Conservation (phyloP, 2,888 invertebrate genomes). For the Drosophila pseudotakahashii region DNA sequence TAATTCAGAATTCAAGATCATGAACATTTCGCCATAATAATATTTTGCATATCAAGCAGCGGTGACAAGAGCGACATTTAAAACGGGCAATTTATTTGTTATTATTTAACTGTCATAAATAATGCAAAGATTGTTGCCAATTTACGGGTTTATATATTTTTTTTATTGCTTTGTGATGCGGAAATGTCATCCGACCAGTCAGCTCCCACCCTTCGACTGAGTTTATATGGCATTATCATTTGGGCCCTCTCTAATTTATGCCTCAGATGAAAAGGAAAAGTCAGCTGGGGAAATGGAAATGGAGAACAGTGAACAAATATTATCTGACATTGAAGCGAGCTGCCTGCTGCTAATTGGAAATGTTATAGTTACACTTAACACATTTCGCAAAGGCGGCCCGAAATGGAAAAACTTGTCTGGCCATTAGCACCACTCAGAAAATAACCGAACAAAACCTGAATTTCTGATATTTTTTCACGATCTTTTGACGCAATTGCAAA, state of each 20-base stretch:
- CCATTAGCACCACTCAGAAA: slow-evolving; percentile 58
- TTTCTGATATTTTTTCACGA: slow-evolving; percentile 42
- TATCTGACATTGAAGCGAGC: slow-evolving; percentile 63
- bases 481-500: slow-evolving; percentile 43
- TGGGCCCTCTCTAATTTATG: slow-evolving; percentile 35
- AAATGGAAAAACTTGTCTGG: slow-evolving; percentile 56
- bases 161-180: slow-evolving; percentile 36
- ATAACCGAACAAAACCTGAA: slow-evolving; percentile 29
- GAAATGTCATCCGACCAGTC: slow-evolving; percentile 36
- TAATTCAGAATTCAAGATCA: slow-evolving; percentile 47
- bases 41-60: slow-evolving; percentile 41
- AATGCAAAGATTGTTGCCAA: slow-evolving; percentile 38
- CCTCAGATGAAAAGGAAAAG: slow-evolving; percentile 37
- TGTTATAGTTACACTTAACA: slow-evolving; percentile 63
- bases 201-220: slow-evolving; percentile 12
- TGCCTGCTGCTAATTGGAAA: slow-evolving; percentile 64
- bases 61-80: slow-evolving; percentile 24
- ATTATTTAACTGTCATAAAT: slow-evolving; percentile 46
- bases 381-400: slow-evolving; percentile 37
- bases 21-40: slow-evolving; percentile 31
- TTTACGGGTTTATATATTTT: slow-evolving; percentile 9
- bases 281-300: slow-evolving; percentile 27
- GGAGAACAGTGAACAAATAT: slow-evolving; percentile 17
- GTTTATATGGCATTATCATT: not conserved
- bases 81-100: slow-evolving; percentile 30